Percentiles rank a stretch among this genome's conserved stretches.
Conservation (phyloP, 2,797 vertebrate genomes). For the Centropyge bicolor region DNA sequence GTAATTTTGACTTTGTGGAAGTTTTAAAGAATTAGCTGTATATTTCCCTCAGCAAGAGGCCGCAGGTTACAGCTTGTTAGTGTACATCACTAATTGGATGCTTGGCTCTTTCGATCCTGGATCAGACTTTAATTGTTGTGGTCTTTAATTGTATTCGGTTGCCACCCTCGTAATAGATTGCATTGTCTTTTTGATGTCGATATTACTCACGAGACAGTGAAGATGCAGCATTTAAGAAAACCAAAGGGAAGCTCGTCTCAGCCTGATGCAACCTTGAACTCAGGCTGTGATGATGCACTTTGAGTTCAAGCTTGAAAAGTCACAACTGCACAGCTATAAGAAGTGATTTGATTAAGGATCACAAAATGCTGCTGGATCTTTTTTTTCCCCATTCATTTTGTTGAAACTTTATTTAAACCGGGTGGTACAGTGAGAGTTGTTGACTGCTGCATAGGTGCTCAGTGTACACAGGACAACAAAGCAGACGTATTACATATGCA, state of each 20-base stretch:
- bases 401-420: slow-evolving; percentile 3
- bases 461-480: slow-evolving; percentile 17
- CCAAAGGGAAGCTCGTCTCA: neutral
- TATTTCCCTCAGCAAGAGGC: slow-evolving; percentile 6
- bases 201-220: slow-evolving; percentile 16
- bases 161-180: slow-evolving; percentile 23
- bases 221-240: slow-evolving; percentile 1
- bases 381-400: neutral
- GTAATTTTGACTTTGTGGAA: neutral
- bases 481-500: slow-evolving; percentile 8
- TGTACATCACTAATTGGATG: slow-evolving; percentile 22
- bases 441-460: neutral
- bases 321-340: slow-evolving; percentile 4
- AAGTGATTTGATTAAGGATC: slow-evolving; percentile 14
- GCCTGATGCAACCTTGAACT: neutral
- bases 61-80: slow-evolving; percentile 17
- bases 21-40: slow-evolving; percentile 3
- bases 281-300: neutral
- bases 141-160: slow-evolving; percentile 28
- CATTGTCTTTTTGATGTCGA: slow-evolving; percentile 6
- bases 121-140: slow-evolving; percentile 34
- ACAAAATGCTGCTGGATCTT: neutral
- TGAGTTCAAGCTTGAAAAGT: slow-evolving; percentile 3
- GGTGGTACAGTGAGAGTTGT: slow-evolving; percentile 1
- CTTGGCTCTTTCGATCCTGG: slow-evolving; percentile 25